Evolutionary conservation across 2,113 vertebrate species (phyloP).

Genomic region (Takifugu flavidus): DNA sequence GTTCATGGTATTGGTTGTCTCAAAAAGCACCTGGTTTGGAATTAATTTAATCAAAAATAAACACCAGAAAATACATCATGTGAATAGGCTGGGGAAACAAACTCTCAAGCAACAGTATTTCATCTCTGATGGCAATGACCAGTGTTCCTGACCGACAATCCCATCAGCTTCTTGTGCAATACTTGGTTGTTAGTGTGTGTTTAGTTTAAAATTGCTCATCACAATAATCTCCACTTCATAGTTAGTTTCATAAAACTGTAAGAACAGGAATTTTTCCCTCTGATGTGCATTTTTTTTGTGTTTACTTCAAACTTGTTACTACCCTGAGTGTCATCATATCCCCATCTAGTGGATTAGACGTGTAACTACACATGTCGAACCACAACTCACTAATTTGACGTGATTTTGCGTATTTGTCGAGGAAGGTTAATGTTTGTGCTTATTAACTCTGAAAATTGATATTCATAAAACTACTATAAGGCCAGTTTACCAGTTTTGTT

Average conservation of each 20-base stretch:
- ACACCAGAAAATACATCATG: neutral
- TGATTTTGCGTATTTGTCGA: neutral
- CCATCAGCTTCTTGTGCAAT: neutral
- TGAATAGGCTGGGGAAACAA: neutral
- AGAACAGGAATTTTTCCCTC: neutral
- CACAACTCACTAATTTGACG: neutral
- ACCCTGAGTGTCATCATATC: conserved; percentile 27
- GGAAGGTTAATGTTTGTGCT: conserved; percentile 3
- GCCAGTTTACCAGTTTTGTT: too few species aligned
- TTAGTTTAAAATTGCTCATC: conserved; percentile 12
- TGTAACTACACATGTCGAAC: conserved; percentile 14
- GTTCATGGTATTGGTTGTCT: conserved; percentile 1
- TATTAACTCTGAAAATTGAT: neutral
- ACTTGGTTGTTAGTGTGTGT: conserved; percentile 28
- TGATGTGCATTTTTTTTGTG: conserved; percentile 9
- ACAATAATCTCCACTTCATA: neutral
- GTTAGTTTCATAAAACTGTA: neutral
- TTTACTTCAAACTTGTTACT: conserved; percentile 11
- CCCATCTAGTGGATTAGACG: conserved; percentile 37
- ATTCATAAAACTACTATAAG: neutral
- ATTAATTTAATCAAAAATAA: conserved; percentile 14
- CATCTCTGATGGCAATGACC: neutral
- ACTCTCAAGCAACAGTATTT: neutral
- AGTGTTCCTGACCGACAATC: too few species aligned
- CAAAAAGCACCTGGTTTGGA: conserved; percentile 36